Conservation (phyloP, 2,888 invertebrate species). For the Nomada flava region DNA sequence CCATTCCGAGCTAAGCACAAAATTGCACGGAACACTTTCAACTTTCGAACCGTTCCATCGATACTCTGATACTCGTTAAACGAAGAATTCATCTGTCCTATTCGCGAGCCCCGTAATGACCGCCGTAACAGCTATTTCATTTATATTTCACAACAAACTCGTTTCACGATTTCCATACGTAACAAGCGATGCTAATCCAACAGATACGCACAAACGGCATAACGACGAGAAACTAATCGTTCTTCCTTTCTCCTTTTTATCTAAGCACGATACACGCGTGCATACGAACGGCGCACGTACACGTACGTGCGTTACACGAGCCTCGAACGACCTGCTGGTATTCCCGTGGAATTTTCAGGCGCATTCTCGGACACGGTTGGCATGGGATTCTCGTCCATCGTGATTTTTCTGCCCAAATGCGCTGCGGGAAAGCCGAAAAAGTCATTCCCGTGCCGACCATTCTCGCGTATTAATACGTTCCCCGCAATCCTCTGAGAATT, state of each 20-base stretch:
- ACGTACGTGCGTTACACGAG: constrained; percentile 3
- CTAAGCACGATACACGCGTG: constrained; percentile 20
- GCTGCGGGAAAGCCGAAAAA: constrained; percentile 34
- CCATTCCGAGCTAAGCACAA: neutral
- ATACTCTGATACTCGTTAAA: neutral
- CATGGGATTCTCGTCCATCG: constrained; percentile 50
- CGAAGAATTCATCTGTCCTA: neutral
- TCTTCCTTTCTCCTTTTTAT: constrained; percentile 12
- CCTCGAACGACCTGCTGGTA: constrained; percentile 21
- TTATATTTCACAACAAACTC: neutral
- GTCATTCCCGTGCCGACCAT: neutral
- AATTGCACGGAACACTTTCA: neutral
- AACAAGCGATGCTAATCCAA: neutral
- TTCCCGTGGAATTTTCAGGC: constrained; percentile 61
- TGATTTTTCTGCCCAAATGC: constrained; percentile 57
- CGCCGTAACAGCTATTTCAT: neutral
- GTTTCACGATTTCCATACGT: constrained; percentile 10
- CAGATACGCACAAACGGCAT: neutral
- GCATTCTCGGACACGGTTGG: constrained; percentile 62
- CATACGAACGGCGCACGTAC: constrained; percentile 11
- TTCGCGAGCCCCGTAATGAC: neutral
- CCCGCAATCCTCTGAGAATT: constrained; percentile 19
- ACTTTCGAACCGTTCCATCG: neutral
- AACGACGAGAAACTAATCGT: constrained; percentile 34
- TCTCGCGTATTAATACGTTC: constrained; percentile 10